Percentiles rank a stretch among this genome's conserved stretches.
phyloP scores from a whole-genome alignment of 1,140 invertebrate species.

The Drosophila pachea region DNA sequence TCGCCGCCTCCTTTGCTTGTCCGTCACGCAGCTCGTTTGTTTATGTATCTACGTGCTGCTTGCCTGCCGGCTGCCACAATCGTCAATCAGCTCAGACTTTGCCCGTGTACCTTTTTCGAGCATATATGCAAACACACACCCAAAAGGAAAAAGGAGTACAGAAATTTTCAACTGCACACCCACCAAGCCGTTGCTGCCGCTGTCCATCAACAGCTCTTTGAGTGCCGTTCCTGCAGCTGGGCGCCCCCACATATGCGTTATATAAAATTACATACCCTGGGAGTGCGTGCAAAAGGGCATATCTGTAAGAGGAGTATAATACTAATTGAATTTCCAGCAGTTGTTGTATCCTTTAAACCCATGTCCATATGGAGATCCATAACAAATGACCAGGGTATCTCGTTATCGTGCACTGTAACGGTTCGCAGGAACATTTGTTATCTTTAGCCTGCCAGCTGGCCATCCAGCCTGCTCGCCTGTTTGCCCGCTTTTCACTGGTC shows the following conservation, averaged over 20 bases:
- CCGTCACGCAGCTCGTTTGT: conserved; percentile 40
- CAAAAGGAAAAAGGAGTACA: conserved; percentile 9
- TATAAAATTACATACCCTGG: neutral
- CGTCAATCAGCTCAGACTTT: conserved; percentile 30
- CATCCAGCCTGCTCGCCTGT: too few species aligned
- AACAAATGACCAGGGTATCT: neutral
- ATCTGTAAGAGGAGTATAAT: neutral
- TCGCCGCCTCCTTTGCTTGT: conserved; percentile 28
- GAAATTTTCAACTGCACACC: conserved; percentile 19
- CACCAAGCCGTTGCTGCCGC: conserved; percentile 4
- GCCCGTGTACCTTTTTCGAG: conserved; percentile 48
- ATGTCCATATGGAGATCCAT: too few species aligned
- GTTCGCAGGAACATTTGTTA: neutral
- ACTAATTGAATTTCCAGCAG: too few species aligned
- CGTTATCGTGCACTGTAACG: neutral
- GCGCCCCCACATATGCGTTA: conserved; percentile 27
- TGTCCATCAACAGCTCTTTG: conserved; percentile 26
- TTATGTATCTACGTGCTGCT: conserved; percentile 30
- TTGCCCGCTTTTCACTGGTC: conserved; percentile 1
- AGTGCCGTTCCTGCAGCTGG: conserved; percentile 29
- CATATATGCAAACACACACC: conserved; percentile 11
- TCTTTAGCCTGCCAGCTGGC: conserved; percentile 15
- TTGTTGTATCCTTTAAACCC: too few species aligned
- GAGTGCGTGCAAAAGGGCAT: neutral
- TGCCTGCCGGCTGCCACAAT: conserved; percentile 13